Conservation (phyloP, 2,888 invertebrate species). For the Brachyptera putata region DNA sequence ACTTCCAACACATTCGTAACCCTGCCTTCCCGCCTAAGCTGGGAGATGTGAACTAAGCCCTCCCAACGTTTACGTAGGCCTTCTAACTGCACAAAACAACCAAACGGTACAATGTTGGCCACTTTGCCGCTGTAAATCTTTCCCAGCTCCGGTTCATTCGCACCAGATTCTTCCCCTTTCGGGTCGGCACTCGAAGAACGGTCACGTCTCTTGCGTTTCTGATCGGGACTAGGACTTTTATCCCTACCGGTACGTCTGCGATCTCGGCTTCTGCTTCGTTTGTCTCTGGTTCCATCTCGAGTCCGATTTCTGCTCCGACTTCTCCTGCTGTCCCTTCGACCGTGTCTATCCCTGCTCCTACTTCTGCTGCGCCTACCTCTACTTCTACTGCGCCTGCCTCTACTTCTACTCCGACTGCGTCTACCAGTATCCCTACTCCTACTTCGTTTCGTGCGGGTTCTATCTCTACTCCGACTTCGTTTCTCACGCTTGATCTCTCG, state of each 20-base stretch:
- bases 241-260: no score
- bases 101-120: constrained; percentile 95
- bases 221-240: constrained; percentile 39
- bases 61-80: constrained; percentile 87
- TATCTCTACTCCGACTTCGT: constrained; percentile 35
- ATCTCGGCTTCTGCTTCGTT: constrained; percentile 37
- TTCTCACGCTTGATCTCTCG: constrained; percentile 30
- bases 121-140: constrained; percentile 47
- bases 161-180: constrained; percentile 37
- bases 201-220: constrained; percentile 38
- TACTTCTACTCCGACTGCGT: constrained; percentile 32
- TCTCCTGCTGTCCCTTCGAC: constrained; percentile 36
- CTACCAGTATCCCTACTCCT: constrained; percentile 41
- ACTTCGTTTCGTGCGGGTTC: constrained; percentile 38
- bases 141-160: constrained; percentile 50
- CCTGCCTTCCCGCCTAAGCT: constrained; percentile 85
- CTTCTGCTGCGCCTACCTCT: constrained; percentile 34
- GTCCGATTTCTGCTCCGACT: constrained; percentile 38
- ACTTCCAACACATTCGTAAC: constrained; percentile 94
- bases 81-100: constrained; percentile 95
- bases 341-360: constrained; percentile 38
- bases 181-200: constrained; percentile 37
- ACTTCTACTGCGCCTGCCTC: constrained; percentile 29
- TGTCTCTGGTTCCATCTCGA: constrained; percentile 35
- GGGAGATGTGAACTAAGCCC: constrained; percentile 96